Evolutionary conservation across 35 echinoderm and acorn worm genomes (phyloP), one percentile per base, ranked within the genome.

Genomic region (Anneissia japonica): DNA sequence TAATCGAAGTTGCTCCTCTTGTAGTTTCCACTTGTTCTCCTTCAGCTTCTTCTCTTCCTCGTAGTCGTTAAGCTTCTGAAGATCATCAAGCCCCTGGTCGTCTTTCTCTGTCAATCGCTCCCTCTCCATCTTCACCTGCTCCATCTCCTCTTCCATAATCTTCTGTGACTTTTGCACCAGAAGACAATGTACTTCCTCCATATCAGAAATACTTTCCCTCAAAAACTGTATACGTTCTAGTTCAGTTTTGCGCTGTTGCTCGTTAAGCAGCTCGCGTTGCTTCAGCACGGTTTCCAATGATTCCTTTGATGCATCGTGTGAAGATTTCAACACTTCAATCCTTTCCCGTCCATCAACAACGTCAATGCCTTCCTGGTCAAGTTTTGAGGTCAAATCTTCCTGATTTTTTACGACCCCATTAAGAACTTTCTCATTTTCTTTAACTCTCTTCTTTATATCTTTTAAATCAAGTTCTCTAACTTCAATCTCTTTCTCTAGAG

Each of bases 101-200:
- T 81, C 35, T 39, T 81, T 36, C 36, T 81, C 35, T 39, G 32
- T 26, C 37, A 81, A 26, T 19, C 38, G 35, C 40, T 81, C 38
- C n/a, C 79, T 81, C 38, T 81, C 38, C n/a, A 16, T 39, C 40
- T 81, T 39, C 16, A 81, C 38, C 37, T 81, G 35, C 28, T 38
- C 79, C 35, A 81, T 81, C 79, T 81, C 79, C 37, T 81, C 79
- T 81, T 36, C 79, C 37, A 81, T 38, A 3, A 39, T 39, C 36
- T 81, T 4, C 9, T 81, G 35, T 37, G 79, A 81, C 40, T 81
- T 40, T 11, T 38, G 9, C 26, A 39, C 36, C 37, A 38, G 36
- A 35, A 38, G 11, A 38, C 38, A 26, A 10, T 81, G 35, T 14
- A 81, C 35, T 39, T 81, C 79, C 23, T 38, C 79, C 34, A 81